Conservation (phyloP, 2,797 vertebrate species). For the Borostomias antarcticus region DNA sequence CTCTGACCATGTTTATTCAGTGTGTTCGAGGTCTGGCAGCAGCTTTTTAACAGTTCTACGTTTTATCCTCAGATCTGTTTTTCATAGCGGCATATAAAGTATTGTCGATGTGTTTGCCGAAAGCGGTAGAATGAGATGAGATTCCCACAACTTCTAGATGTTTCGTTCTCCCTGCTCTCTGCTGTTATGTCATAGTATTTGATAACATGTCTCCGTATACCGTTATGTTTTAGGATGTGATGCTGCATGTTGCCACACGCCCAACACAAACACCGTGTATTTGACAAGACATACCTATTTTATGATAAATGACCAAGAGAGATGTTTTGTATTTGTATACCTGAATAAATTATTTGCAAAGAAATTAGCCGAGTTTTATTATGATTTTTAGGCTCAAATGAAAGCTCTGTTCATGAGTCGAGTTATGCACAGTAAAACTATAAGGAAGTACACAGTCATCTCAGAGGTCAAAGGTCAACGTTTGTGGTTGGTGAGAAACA, state of each 20-base stretch:
- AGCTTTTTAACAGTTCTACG: conserved; percentile 5
- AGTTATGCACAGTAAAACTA: no score
- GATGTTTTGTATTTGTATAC: conserved; percentile 75
- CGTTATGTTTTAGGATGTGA: conserved; percentile 7
- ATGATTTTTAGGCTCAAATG: background rate
- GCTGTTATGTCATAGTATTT: background rate
- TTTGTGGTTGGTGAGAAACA: no score
- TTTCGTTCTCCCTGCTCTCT: background rate
- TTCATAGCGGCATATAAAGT: background rate
- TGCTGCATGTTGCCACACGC: conserved; percentile 12
- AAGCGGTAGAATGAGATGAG: background rate
- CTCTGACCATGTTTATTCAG: conserved; percentile 39
- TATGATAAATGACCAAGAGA: conserved; percentile 61
- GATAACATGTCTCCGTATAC: conserved; percentile 4
- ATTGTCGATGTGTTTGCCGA: background rate
- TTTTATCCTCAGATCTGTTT: conserved; percentile 1
- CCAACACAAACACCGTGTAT: conserved; percentile 15
- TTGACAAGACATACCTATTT: conserved; percentile 61
- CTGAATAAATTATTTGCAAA: conserved; percentile 77
- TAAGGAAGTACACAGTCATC: no score
- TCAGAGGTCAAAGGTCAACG: no score
- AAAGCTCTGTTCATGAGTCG: no score
- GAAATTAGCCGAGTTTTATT: conserved; percentile 36
- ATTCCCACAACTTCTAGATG: background rate
- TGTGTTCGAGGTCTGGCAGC: conserved; percentile 7